A percentile compares a stretch with the other conserved stretches of the same genome.
phyloP scores from a whole-genome alignment of 2,113 vertebrate species.

The Aptenodytes forsteri region DNA sequence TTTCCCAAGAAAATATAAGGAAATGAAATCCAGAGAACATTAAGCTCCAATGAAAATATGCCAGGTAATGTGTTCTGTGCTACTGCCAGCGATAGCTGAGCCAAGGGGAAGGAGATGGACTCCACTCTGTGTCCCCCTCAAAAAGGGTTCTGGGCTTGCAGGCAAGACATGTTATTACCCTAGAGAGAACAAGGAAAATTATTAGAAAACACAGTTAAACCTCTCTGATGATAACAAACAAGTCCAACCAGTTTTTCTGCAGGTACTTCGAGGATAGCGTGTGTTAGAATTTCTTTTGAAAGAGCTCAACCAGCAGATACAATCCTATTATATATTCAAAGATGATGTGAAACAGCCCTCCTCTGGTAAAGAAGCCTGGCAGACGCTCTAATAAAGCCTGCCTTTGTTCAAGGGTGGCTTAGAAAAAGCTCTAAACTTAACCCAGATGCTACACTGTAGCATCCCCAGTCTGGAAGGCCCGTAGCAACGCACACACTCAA shows the following conservation, averaged over 20 bases:
- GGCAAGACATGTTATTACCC: not conserved
- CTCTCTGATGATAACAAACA: not conserved
- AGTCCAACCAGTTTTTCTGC: conserved; percentile 1
- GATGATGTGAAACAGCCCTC: not conserved
- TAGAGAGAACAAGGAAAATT: not conserved
- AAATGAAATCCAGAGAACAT: not conserved
- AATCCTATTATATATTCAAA: conserved; percentile 11
- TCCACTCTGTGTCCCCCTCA: not conserved
- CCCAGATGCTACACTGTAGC: not conserved
- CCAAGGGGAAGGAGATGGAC: not conserved
- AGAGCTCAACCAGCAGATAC: not conserved
- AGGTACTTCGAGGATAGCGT: not conserved
- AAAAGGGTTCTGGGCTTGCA: not conserved
- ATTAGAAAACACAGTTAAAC: conserved; percentile 8
- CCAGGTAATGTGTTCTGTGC: not conserved
- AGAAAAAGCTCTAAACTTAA: not conserved
- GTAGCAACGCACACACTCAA: not conserved
- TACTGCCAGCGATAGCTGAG: not conserved
- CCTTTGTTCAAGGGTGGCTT: not conserved
- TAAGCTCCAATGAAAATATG: not conserved
- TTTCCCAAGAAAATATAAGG: not conserved
- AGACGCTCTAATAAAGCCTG: not conserved
- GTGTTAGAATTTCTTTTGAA: conserved; percentile 15
- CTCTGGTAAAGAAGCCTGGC: not conserved
- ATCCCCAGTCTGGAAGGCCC: not conserved